A percentile compares a stretch with the other conserved stretches of the same genome.
These are phyloP conservation scores for Glyptemys insculpta DNA, from an alignment of 2,797 vertebrate species.

Conservation along the genomic window DNA sequence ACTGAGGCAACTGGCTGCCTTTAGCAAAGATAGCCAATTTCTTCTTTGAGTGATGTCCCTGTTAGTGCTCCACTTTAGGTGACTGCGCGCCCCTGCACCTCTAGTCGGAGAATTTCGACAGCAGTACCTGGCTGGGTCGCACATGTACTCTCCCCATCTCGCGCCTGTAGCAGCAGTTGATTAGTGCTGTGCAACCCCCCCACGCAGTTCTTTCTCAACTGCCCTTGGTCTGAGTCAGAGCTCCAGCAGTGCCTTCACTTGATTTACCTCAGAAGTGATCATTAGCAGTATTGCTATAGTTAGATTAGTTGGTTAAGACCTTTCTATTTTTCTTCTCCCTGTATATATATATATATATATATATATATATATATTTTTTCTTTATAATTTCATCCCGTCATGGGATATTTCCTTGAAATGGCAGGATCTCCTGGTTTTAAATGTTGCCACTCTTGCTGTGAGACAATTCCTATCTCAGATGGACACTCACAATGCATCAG, in stretches of 20 bases:
- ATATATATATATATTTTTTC: too few species aligned
- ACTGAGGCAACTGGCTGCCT: too few species aligned
- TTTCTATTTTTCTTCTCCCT: too few species aligned
- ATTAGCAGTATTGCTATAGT: neutral
- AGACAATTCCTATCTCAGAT: too few species aligned
- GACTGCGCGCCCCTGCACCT: neutral
- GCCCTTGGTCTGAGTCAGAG: neutral
- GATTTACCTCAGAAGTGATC: neutral
- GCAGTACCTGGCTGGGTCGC: neutral
- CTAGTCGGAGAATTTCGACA: neutral
- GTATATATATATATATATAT: too few species aligned
- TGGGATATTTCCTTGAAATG: too few species aligned
- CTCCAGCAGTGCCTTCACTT: neutral
- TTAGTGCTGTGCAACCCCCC: neutral
- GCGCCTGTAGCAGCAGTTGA: neutral
- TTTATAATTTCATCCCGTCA: too few species aligned
- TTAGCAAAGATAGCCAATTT: neutral
- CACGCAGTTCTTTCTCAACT: neutral
- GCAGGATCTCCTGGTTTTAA: too few species aligned
- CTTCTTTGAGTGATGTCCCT: too few species aligned
- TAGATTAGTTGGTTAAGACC: neutral
- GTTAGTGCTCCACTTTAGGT: neutral
- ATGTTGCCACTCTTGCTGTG: too few species aligned
- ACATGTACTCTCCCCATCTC: too few species aligned
- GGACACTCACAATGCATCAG: too few species aligned